A percentile compares a stretch with the other conserved stretches of the same genome.
These are phyloP conservation scores for Huso huso DNA, from an alignment of 2,797 vertebrate genomes.

Conservation along the genomic window DNA sequence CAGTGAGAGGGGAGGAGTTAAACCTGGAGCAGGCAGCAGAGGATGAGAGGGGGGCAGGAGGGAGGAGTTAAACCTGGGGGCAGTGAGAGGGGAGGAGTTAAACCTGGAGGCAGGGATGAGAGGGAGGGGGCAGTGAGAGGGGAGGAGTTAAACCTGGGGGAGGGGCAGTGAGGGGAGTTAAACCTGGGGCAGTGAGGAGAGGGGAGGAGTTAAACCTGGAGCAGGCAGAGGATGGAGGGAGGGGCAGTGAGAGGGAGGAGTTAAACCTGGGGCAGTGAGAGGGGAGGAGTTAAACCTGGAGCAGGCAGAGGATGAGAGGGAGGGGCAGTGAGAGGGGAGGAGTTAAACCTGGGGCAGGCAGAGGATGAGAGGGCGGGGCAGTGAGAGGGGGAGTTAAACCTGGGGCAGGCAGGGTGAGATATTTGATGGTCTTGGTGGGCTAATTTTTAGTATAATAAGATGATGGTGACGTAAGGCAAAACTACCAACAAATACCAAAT, in stretches of 20 bases:
- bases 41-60: not conserved
- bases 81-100: too few species aligned
- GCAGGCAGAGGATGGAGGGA: constrained; percentile 1
- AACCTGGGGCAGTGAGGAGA: constrained; percentile 26
- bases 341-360: not conserved
- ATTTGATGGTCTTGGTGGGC: too few species aligned
- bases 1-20: not conserved
- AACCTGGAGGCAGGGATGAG: too few species aligned
- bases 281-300: not conserved
- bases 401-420: not conserved
- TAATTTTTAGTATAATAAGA: too few species aligned
- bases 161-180: too few species aligned
- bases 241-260: not conserved
- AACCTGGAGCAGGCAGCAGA: constrained; percentile 3
- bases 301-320: not conserved
- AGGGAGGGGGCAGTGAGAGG: too few species aligned
- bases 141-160: too few species aligned
- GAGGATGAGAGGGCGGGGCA: not conserved
- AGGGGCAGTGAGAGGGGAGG: not conserved
- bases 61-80: too few species aligned
- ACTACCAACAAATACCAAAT: too few species aligned
- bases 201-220: not conserved
- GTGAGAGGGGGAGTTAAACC: too few species aligned
- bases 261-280: too few species aligned
- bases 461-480: too few species aligned